Percentiles rank a stretch among this genome's conserved stretches.
phyloP scores from a whole-genome alignment of 2,888 invertebrate species.

The Lottia gigantea region DNA sequence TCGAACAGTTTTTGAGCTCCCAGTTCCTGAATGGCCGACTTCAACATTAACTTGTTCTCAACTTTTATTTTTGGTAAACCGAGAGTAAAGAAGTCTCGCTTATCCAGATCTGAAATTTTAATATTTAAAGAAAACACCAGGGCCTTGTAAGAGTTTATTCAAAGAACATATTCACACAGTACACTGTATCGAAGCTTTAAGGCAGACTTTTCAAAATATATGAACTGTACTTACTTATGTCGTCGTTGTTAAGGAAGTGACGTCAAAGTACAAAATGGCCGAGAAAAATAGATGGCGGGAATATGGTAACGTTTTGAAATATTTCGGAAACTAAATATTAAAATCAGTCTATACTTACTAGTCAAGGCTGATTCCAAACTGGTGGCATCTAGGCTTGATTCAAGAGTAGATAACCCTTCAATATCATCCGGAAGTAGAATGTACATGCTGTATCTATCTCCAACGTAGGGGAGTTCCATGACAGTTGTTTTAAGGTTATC shows the following conservation, averaged over 20 bases:
- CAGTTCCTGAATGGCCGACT: conserved; percentile 27
- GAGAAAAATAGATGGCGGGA: too few species aligned
- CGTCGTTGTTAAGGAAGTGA: too few species aligned
- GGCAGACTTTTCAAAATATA: too few species aligned
- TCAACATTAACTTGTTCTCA: conserved; percentile 28
- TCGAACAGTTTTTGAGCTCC: conserved; percentile 41
- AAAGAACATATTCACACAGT: too few species aligned
- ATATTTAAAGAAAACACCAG: too few species aligned
- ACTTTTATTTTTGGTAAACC: conserved; percentile 42
- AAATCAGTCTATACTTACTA: neutral
- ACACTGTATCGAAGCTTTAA: too few species aligned
- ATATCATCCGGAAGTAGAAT: conserved; percentile 70
- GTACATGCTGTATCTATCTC: conserved; percentile 24
- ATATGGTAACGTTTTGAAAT: too few species aligned
- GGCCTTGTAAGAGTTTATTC: too few species aligned
- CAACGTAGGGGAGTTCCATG: conserved; percentile 70
- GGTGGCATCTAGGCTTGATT: neutral
- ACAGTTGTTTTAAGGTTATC: conserved; percentile 17
- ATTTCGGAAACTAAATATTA: too few species aligned
- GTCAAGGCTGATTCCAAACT: neutral
- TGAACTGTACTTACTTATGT: too few species aligned
- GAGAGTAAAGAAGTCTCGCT: conserved; percentile 21
- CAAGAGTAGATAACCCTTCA: conserved; percentile 10
- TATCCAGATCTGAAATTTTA: neutral
- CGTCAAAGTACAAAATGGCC: too few species aligned